These are phyloP conservation scores for Trissonchulus sp. DNA, from an alignment of 2,888 invertebrate species.

Conservation along the genomic window DNA sequence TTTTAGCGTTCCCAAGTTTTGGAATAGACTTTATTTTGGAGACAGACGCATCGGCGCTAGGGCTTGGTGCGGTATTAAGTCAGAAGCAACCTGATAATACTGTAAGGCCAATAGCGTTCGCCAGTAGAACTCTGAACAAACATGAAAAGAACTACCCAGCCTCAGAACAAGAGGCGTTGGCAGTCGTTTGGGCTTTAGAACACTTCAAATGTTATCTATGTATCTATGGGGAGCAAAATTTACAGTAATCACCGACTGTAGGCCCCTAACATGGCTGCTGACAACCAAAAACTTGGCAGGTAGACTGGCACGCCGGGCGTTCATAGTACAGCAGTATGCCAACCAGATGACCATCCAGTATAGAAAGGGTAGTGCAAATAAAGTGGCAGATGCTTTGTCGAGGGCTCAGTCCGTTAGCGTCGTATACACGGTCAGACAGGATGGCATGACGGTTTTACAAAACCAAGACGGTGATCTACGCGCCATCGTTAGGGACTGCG, in stretches of 20 bases:
- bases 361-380: constrained; percentile 52
- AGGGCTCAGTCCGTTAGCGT: constrained; percentile 42
- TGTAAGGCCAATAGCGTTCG: constrained; percentile 39
- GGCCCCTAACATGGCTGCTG: constrained; percentile 36
- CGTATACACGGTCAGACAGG: too few species aligned
- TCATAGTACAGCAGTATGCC: constrained; percentile 53
- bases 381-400: constrained; percentile 53
- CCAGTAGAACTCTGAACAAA: constrained; percentile 37
- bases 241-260: constrained; percentile 31
- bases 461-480: too few species aligned
- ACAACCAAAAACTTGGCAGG: constrained; percentile 53
- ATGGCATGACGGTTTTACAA: too few species aligned
- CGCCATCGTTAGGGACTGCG: too few species aligned
- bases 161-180: constrained; percentile 40
- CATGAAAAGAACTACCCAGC: constrained; percentile 39
- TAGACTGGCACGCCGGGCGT: constrained; percentile 55
- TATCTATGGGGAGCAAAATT: constrained; percentile 19
- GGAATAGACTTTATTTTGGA: constrained; percentile 34
- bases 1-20: constrained; percentile 37
- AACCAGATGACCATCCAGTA: constrained; percentile 48
- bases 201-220: constrained; percentile 31
- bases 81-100: constrained; percentile 33
- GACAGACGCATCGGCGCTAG: constrained; percentile 41
- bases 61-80: constrained; percentile 41
- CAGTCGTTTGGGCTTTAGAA: constrained; percentile 36